Evolutionary conservation across 37 sponge, comb jelly and placozoan genomes (phyloP).

Genomic region (Ianthella basta): DNA sequence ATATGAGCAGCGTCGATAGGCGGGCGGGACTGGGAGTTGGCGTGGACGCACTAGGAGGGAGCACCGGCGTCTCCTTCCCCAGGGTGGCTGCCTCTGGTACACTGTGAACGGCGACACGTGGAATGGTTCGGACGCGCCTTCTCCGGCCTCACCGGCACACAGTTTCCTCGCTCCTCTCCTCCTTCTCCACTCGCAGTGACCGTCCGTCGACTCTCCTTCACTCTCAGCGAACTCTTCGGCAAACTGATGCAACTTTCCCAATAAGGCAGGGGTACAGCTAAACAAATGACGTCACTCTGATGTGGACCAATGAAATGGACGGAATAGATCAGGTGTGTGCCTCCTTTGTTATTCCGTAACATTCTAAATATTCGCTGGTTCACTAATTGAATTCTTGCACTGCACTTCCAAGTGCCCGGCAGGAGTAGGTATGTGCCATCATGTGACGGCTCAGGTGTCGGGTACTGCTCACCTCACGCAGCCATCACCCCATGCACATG

Average conservation of each 20-base stretch:
- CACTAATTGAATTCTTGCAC: conserved; percentile 7
- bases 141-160: not conserved
- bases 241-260: conserved; percentile 25
- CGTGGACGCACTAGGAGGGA: no score
- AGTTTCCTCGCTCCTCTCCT: not conserved
- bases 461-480: no score
- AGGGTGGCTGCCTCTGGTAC: not conserved
- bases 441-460: no score
- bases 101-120: not conserved
- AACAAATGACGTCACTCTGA: conserved; percentile 18
- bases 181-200: not conserved
- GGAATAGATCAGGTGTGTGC: not conserved
- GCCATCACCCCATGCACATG: no score
- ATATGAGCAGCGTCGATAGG: no score
- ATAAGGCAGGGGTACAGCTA: not conserved
- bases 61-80: no score
- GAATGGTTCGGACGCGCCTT: not conserved
- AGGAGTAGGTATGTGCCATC: no score
- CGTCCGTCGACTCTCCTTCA: not conserved
- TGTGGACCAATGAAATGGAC: conserved; percentile 16
- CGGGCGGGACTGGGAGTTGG: no score
- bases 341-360: conserved; percentile 19
- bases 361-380: not conserved
- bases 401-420: no score
- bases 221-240: not conserved